Conservation (phyloP, 2,113 vertebrate genomes). For the Osmerus mordax region DNA sequence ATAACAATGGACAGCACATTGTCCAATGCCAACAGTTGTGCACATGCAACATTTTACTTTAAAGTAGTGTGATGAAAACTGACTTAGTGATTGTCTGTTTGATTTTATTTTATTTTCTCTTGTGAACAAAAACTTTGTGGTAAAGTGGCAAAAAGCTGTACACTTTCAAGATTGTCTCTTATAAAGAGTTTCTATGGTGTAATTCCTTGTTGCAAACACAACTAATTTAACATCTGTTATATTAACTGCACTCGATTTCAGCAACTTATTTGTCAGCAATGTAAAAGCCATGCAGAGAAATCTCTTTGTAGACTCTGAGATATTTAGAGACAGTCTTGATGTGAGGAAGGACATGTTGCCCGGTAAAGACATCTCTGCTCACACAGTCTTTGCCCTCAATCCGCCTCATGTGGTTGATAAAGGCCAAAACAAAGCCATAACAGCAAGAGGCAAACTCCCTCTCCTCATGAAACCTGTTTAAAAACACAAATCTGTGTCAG, state of each 20-base stretch:
- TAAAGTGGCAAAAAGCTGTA: too few species aligned
- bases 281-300: constrained; percentile 62
- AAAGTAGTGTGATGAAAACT: too few species aligned
- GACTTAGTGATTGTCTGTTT: too few species aligned
- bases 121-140: too few species aligned
- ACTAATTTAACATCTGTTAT: neutral
- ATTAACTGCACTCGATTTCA: neutral
- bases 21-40: too few species aligned
- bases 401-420: constrained; percentile 73
- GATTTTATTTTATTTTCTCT: too few species aligned
- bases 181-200: neutral
- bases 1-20: too few species aligned
- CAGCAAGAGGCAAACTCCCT: constrained; percentile 78
- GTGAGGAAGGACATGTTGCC: constrained; percentile 69
- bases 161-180: neutral
- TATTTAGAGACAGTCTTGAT: constrained; percentile 70
- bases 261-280: constrained; percentile 31
- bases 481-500: neutral
- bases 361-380: constrained; percentile 71
- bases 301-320: constrained; percentile 66
- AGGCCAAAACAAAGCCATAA: constrained; percentile 73
- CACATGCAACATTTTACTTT: too few species aligned
- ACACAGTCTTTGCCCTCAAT: constrained; percentile 55
- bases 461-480: constrained; percentile 68
- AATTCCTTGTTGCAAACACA: neutral